Percentiles rank a stretch among this genome's conserved stretches.
These are phyloP conservation scores for Hydrotaea cyrtoneurina DNA, from an alignment of 2,888 invertebrate genomes.

Conservation along the genomic window DNA sequence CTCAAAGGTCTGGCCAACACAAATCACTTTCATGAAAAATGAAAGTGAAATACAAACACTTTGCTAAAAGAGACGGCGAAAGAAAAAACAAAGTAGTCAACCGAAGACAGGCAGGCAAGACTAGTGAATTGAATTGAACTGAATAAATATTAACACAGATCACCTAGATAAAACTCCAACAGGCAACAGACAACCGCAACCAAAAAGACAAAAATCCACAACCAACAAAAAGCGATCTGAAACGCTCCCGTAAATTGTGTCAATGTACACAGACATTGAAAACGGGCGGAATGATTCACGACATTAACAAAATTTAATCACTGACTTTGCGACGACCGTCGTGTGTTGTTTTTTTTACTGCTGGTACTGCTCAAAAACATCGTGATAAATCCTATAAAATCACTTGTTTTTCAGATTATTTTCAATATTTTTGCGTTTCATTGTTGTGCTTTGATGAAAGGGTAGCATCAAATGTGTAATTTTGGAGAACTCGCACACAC, in stretches of 20 bases:
- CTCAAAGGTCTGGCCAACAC: neutral
- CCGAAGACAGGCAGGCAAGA: conserved; percentile 8
- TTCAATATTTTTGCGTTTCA: neutral
- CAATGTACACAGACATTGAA: neutral
- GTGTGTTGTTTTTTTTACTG: conserved; percentile 1
- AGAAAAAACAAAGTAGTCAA: neutral
- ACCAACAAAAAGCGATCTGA: neutral
- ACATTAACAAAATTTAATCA: conserved; percentile 6
- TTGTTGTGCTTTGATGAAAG: neutral
- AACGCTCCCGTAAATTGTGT: neutral
- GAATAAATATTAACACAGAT: conserved; percentile 51
- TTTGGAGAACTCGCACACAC: neutral
- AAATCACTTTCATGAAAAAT: conserved; percentile 28
- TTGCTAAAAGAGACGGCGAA: conserved; percentile 26
- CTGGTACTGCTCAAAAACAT: conserved; percentile 40
- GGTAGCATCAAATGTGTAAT: conserved; percentile 38
- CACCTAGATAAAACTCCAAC: conserved; percentile 41
- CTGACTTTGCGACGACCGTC: neutral
- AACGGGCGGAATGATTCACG: neutral
- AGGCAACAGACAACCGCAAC: too few relatives aligned
- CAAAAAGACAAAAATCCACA: neutral
- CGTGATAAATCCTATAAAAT: conserved; percentile 55
- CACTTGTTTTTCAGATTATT: conserved; percentile 44
- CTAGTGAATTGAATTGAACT: conserved; percentile 20
- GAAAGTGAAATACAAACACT: conserved; percentile 56